These are phyloP conservation scores for Phocoena sinus DNA, from an alignment of 2,113 vertebrate genomes.

Conservation along the genomic window DNA sequence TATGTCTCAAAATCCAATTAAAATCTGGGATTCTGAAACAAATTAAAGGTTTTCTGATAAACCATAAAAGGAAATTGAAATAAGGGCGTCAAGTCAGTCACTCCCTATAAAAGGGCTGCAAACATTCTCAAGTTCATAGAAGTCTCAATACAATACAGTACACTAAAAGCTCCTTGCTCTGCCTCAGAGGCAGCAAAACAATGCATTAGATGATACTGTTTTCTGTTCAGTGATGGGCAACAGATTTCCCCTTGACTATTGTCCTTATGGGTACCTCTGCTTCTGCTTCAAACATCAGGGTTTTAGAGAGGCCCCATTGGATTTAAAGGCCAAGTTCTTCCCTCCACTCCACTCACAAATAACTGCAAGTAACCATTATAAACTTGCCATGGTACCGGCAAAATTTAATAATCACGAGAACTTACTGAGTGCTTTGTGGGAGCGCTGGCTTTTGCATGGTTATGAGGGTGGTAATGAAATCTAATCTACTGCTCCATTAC, in stretches of 20 bases:
- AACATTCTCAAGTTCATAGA: background rate
- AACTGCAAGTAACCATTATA: background rate
- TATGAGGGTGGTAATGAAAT: constrained; percentile 35
- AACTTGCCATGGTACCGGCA: background rate
- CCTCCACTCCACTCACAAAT: background rate
- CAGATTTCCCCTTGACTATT: background rate
- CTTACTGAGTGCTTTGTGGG: background rate
- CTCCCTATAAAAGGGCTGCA: background rate
- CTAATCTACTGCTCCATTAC: constrained; percentile 13
- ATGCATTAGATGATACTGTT: background rate
- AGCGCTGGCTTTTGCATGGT: background rate
- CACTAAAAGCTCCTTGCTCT: background rate
- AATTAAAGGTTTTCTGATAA: background rate
- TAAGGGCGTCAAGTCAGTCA: background rate
- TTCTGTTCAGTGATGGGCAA: background rate
- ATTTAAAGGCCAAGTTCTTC: constrained; percentile 29
- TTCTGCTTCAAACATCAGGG: background rate
- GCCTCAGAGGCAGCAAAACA: background rate
- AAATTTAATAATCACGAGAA: background rate
- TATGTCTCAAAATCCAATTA: background rate
- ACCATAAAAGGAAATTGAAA: background rate
- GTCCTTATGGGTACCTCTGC: background rate
- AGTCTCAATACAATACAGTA: background rate
- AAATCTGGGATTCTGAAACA: background rate
- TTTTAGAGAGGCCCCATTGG: background rate